phyloP scores from a whole-genome alignment of 2,113 vertebrate genomes.

The Cinclus cinclus region DNA sequence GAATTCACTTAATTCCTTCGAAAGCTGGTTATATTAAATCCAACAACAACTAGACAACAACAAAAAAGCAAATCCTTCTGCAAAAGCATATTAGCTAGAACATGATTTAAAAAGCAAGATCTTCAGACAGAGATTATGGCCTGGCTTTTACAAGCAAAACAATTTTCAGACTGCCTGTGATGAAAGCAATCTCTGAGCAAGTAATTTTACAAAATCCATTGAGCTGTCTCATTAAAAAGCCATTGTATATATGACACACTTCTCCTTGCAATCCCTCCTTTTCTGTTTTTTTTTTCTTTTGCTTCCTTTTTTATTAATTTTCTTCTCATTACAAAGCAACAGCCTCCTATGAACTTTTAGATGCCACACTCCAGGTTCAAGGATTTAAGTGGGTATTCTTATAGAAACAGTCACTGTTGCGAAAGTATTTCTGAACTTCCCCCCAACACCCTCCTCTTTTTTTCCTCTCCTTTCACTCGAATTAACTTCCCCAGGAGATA shows the following conservation, averaged over 20 bases:
- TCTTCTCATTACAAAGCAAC: neutral
- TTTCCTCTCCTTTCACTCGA: neutral
- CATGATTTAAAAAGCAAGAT: slow-evolving; percentile 57
- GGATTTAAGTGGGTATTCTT: neutral
- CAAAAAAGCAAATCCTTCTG: slow-evolving; percentile 39
- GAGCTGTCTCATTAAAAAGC: slow-evolving; percentile 60
- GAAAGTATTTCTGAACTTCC: neutral
- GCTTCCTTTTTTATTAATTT: neutral
- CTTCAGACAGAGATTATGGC: slow-evolving; percentile 37
- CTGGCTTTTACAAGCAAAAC: slow-evolving; percentile 55
- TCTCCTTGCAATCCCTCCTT: neutral
- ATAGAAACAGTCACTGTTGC: neutral
- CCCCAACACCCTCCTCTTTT: neutral
- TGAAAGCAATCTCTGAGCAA: slow-evolving; percentile 52
- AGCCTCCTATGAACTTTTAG: neutral
- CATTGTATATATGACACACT: slow-evolving; percentile 12
- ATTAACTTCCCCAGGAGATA: neutral
- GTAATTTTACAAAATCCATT: slow-evolving; percentile 61
- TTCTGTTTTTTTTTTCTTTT: neutral
- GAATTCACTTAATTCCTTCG: slow-evolving; percentile 52
- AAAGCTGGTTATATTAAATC: slow-evolving; percentile 44
- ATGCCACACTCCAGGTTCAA: neutral
- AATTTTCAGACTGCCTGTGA: slow-evolving; percentile 33
- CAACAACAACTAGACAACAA: slow-evolving; percentile 40
- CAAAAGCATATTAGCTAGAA: slow-evolving; percentile 51